Percentiles rank a stretch among this genome's conserved stretches.
These are phyloP conservation scores for Hipposideros larvatus DNA, from an alignment of 2,797 vertebrate genomes.

Conservation along the genomic window DNA sequence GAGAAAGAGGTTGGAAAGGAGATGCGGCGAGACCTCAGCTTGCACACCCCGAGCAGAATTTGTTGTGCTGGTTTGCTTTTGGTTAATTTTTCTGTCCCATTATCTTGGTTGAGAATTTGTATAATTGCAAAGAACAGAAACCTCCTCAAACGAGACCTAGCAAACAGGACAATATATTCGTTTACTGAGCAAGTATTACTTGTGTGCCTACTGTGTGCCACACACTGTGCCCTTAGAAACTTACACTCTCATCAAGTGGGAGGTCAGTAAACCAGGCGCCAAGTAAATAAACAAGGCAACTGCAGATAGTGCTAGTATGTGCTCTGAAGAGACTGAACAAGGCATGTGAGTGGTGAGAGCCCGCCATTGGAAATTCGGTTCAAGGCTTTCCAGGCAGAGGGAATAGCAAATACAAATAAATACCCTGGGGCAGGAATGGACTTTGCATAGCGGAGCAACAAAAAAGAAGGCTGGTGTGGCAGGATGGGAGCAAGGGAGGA, in stretches of 20 bases:
- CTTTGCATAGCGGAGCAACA: fast-evolving
- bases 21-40: background rate
- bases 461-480: background rate
- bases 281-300: fast-evolving
- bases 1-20: background rate
- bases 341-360: fast-evolving
- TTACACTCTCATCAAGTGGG: fast-evolving
- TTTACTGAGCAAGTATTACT: fast-evolving
- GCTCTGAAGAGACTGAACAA: fast-evolving
- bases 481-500: too few relatives aligned
- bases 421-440: background rate
- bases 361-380: background rate
- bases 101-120: background rate
- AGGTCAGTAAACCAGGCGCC: background rate
- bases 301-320: background rate
- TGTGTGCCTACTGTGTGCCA: background rate
- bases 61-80: background rate
- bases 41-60: background rate
- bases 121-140: background rate
- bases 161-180: fast-evolving
- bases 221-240: background rate
- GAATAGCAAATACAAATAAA: background rate
- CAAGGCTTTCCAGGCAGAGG: background rate
- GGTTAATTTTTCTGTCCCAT: background rate
- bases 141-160: background rate